phyloP scores from a whole-genome alignment of 2,113 vertebrate species.

The Megaleporinus macrocephalus region DNA sequence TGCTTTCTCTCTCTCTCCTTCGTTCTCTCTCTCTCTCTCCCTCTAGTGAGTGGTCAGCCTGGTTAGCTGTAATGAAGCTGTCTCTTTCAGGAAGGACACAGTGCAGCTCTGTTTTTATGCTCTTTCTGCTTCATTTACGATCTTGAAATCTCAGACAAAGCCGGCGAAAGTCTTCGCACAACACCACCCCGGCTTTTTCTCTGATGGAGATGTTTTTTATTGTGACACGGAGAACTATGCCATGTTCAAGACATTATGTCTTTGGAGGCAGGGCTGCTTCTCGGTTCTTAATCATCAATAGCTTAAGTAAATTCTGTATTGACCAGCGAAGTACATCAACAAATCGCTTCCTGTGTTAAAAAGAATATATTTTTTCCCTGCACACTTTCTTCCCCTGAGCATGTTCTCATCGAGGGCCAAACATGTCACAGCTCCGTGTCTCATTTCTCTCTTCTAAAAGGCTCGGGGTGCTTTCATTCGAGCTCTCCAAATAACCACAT shows the following conservation, averaged over 20 bases:
- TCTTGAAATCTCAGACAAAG: neutral
- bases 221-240: neutral
- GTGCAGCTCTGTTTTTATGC: neutral
- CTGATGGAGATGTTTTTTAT: neutral
- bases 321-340: neutral
- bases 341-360: neutral
- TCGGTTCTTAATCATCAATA: constrained; percentile 20
- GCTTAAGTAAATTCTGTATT: neutral
- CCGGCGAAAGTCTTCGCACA: neutral
- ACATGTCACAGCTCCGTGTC: neutral
- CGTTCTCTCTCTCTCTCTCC: neutral
- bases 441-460: neutral
- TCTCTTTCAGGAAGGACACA: constrained; percentile 8
- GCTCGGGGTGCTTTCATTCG: neutral
- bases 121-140: constrained; percentile 29
- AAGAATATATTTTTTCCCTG: no score
- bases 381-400: no score
- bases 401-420: no score
- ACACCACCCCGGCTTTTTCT: neutral
- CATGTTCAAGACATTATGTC: neutral
- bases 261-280: neutral
- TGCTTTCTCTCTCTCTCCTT: constrained; percentile 3
- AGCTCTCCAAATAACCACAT: neutral
- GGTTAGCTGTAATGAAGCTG: constrained; percentile 41
- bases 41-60: constrained; percentile 5